Conservation (phyloP, 2,888 invertebrate genomes). For the Pomacea canaliculata region DNA sequence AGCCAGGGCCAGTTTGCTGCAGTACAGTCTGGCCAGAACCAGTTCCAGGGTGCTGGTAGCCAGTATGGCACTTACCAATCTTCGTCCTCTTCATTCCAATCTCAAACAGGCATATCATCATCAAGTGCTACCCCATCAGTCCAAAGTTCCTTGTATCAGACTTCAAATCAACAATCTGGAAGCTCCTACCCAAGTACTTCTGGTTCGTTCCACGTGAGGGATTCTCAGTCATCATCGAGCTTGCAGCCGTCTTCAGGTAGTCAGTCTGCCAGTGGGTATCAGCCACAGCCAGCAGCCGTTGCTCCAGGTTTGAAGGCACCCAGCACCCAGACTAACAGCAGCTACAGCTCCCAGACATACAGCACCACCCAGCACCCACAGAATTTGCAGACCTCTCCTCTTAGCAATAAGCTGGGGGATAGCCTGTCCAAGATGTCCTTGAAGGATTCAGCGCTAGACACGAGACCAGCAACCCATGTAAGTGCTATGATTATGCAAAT, state of each 20-base stretch:
- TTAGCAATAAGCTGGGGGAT: constrained; percentile 61
- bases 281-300: constrained; percentile 30
- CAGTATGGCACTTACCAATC: constrained; percentile 41
- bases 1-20: constrained; percentile 18
- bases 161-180: constrained; percentile 34
- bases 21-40: constrained; percentile 33
- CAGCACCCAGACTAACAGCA: constrained; percentile 3
- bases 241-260: constrained; percentile 23
- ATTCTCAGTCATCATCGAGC: constrained; percentile 30
- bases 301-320: constrained; percentile 35
- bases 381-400: constrained; percentile 48
- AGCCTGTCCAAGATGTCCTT: constrained; percentile 63
- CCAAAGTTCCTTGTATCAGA: constrained; percentile 49
- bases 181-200: constrained; percentile 39
- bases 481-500: constrained; percentile 6
- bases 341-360: constrained; percentile 13
- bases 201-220: constrained; percentile 54
- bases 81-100: constrained; percentile 35
- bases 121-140: constrained; percentile 35
- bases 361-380: constrained; percentile 31
- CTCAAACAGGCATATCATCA: constrained; percentile 24
- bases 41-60: constrained; percentile 41
- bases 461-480: constrained; percentile 44
- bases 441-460: constrained; percentile 55
- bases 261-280: constrained; percentile 24